These are phyloP conservation scores for Brachyistius frenatus DNA, from an alignment of 2,113 vertebrate genomes.

Conservation along the genomic window DNA sequence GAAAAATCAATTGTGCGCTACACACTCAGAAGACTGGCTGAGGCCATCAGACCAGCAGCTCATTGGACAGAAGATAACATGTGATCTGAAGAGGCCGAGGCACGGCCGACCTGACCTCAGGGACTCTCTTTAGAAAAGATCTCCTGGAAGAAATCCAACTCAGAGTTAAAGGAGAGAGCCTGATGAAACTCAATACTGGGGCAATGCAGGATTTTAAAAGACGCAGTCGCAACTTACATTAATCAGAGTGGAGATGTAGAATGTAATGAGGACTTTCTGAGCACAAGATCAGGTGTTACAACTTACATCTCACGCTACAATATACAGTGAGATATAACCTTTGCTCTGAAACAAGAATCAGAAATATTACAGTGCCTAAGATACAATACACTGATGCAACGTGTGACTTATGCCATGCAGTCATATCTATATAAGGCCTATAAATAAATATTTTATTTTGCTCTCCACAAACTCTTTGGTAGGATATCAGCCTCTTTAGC, in stretches of 20 bases:
- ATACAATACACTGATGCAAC: too few relatives aligned
- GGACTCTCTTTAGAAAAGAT: conserved; percentile 38
- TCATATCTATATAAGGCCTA: too few relatives aligned
- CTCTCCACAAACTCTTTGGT: too few relatives aligned
- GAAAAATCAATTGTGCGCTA: conserved; percentile 13
- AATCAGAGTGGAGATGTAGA: conserved; percentile 25
- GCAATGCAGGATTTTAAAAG: conserved; percentile 31
- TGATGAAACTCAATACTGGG: conserved; percentile 52
- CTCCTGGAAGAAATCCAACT: conserved; percentile 52
- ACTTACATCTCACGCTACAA: not conserved
- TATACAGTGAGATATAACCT: not conserved
- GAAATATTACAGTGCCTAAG: too few relatives aligned
- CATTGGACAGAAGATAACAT: conserved; percentile 27
- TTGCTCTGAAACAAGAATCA: too few relatives aligned
- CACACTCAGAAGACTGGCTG: conserved; percentile 1
- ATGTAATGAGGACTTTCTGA: conserved; percentile 7
- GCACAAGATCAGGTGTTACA: conserved; percentile 12
- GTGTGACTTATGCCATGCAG: too few relatives aligned
- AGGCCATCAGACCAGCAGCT: conserved; percentile 16
- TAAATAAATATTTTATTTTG: too few relatives aligned
- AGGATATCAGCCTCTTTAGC: too few relatives aligned
- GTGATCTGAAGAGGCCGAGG: conserved; percentile 28
- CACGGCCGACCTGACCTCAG: conserved; percentile 4
- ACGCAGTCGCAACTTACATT: conserved; percentile 11
- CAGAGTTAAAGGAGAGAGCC: conserved; percentile 48